These are phyloP conservation scores for Teinopalpus imperialis DNA, from an alignment of 2,888 invertebrate species.

Conservation along the genomic window DNA sequence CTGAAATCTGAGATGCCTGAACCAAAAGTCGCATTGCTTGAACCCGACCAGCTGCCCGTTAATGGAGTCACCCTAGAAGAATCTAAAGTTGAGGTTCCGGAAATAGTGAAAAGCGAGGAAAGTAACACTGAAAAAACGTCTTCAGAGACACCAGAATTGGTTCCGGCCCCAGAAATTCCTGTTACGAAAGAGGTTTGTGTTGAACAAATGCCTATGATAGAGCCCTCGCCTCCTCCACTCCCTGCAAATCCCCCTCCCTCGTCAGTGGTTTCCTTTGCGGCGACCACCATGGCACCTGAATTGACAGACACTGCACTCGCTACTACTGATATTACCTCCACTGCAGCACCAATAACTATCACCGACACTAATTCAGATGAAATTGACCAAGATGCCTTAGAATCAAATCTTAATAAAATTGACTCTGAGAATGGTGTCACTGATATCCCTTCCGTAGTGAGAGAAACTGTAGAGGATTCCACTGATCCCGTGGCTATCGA, in stretches of 20 bases:
- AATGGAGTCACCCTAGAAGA: conserved; percentile 70
- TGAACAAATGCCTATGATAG: conserved; percentile 83
- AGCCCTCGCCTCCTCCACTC: conserved; percentile 86
- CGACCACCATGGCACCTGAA: conserved; percentile 84
- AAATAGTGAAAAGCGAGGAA: conserved; percentile 48
- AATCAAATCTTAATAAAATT: conserved; percentile 22
- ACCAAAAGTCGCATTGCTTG: conserved; percentile 40
- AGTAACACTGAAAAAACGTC: conserved; percentile 57
- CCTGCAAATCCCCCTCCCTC: conserved; percentile 89
- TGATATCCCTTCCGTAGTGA: conserved; percentile 22
- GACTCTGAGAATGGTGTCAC: conserved; percentile 31
- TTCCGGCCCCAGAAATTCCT: conserved; percentile 68
- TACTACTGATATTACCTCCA: conserved; percentile 59
- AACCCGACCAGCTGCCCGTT: conserved; percentile 64
- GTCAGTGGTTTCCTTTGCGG: conserved; percentile 88
- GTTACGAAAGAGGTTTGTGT: conserved; percentile 80
- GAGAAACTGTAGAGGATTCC: conserved; percentile 7
- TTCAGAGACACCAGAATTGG: conserved; percentile 57
- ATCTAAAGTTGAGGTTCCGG: conserved; percentile 48
- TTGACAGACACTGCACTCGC: conserved; percentile 67
- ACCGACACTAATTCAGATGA: conserved; percentile 45
- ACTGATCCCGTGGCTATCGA: neutral
- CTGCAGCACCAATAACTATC: conserved; percentile 48
- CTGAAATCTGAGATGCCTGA: conserved; percentile 48
- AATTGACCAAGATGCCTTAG: conserved; percentile 22